Conservation (phyloP, 1,140 invertebrate species). For the Drosophila pseudoobscura region DNA sequence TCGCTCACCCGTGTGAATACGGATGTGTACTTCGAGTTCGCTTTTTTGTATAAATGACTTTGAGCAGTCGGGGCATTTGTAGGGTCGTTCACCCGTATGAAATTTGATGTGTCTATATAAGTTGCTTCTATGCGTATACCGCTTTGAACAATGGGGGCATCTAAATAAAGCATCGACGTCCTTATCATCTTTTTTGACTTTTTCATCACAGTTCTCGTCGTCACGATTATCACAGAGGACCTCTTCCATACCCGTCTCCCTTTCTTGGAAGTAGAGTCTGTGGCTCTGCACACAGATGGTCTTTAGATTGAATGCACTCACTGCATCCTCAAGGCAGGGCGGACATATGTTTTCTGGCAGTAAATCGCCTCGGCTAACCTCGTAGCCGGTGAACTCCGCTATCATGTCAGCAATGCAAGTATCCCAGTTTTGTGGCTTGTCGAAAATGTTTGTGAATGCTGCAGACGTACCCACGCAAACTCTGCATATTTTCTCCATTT, state of each 20-base stretch:
- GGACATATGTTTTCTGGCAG: neutral
- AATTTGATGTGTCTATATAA: no score
- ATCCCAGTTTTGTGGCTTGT: neutral
- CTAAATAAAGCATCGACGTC: no score
- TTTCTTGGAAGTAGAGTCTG: neutral
- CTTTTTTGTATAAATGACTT: slow-evolving; percentile 1
- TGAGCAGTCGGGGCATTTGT: slow-evolving; percentile 2
- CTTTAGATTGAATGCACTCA: neutral
- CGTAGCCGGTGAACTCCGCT: neutral
- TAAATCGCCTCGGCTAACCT: neutral
- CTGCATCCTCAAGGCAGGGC: neutral
- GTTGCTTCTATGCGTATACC: neutral
- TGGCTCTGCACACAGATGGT: neutral
- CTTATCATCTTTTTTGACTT: no score
- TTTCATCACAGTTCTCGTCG: no score
- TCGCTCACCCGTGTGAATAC: slow-evolving; percentile 17
- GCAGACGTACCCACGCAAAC: neutral
- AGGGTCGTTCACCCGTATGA: neutral
- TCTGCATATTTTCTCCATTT: neutral
- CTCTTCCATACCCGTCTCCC: neutral
- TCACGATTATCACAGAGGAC: no score
- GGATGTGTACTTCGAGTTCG: slow-evolving; percentile 12
- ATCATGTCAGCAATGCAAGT: neutral
- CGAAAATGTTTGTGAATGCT: neutral
- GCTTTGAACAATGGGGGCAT: no score